These are phyloP conservation scores for Idris sp. DNA, from an alignment of 1,140 invertebrate species.

Conservation along the genomic window DNA sequence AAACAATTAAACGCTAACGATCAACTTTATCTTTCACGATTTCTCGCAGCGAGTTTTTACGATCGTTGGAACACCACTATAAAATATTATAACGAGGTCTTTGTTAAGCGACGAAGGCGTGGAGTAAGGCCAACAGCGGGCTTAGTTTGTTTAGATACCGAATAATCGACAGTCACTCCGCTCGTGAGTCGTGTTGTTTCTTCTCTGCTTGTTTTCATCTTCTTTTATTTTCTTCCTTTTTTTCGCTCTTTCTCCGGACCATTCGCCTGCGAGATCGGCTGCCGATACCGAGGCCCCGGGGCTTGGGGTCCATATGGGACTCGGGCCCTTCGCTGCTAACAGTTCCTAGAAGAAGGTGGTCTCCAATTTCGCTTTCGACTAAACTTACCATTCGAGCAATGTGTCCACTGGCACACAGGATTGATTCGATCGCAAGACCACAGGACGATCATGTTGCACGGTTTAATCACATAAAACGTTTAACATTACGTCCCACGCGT, in stretches of 20 bases:
- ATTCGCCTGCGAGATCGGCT: constrained; percentile 55
- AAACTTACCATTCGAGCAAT: constrained; percentile 11
- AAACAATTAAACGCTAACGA: constrained; percentile 57
- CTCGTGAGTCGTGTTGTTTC: constrained; percentile 30
- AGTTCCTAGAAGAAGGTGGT: constrained; percentile 62
- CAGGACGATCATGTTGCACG: constrained; percentile 38
- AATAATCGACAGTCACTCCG: constrained; percentile 75
- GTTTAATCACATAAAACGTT: constrained; percentile 28
- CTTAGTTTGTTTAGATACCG: constrained; percentile 78
- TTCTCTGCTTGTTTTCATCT: constrained; percentile 9
- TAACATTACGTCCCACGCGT: constrained; percentile 18
- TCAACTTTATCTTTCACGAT: constrained; percentile 34
- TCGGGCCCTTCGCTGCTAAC: constrained; percentile 10
- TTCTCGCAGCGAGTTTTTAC: constrained; percentile 50
- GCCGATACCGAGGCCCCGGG: constrained; percentile 56
- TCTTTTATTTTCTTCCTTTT: constrained; percentile 25
- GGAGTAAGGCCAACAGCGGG: constrained; percentile 61
- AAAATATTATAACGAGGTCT: constrained; percentile 78
- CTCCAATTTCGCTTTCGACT: constrained; percentile 66
- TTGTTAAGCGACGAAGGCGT: constrained; percentile 72
- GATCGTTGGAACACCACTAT: constrained; percentile 59
- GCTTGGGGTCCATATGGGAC: constrained; percentile 64
- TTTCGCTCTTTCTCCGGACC: constrained; percentile 13
- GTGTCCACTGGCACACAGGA: constrained; percentile 36
- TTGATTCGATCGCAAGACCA: constrained; percentile 34